Evolutionary conservation across 2,797 vertebrate genomes (phyloP), one percentile per base, ranked within the genome.

Genomic region (Channallabes apus): DNA sequence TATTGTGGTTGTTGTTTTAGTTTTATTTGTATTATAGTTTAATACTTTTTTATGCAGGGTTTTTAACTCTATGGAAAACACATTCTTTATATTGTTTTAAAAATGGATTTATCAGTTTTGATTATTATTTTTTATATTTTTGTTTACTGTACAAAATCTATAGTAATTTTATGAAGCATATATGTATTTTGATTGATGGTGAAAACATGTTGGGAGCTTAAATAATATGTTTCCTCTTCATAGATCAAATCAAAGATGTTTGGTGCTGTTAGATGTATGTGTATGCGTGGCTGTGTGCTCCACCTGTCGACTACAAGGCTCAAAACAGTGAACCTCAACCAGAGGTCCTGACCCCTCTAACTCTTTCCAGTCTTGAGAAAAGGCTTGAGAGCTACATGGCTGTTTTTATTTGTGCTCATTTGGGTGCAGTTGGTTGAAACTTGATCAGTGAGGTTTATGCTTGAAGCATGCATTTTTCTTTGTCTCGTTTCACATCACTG

Each of bases 191-290:
- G 80, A 87, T 85, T 77, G 46, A 82, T 88, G 83, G 20, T 69
- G 77, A 84, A 85, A 88, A 78, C 87, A 87, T 83, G 79, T 72
- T 51, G 69, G 71, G 62, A 69, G 82, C 68, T 83, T 84, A 87
- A 88, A 87, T 84, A 29, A 83, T 90, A 87, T 80, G 85, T 88
- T 85, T 85, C 81, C 85, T 84, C 73, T n/a, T 78, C 27, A 22
- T 64, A 76, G 82, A 88, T 84, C 73, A 82, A 46, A 68, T 81
- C 88, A 89, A 91, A 91, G 87, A 89, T 88, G 88, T 91, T 85
- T 67, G 59, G 51, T 56, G n/a, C 61, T 84, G 85, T 79, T 88
- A 88, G 89, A 82, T 83, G 78, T 51, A 65, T 78, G 84, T 62
- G 61, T 69, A 65, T 54, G 62, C 20, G 56, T 24, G 38, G 46